Percentiles rank a stretch among this genome's conserved stretches.
phyloP scores from a whole-genome alignment of 2,113 vertebrate species.

The Sinocyclocheilus rhinocerous region DNA sequence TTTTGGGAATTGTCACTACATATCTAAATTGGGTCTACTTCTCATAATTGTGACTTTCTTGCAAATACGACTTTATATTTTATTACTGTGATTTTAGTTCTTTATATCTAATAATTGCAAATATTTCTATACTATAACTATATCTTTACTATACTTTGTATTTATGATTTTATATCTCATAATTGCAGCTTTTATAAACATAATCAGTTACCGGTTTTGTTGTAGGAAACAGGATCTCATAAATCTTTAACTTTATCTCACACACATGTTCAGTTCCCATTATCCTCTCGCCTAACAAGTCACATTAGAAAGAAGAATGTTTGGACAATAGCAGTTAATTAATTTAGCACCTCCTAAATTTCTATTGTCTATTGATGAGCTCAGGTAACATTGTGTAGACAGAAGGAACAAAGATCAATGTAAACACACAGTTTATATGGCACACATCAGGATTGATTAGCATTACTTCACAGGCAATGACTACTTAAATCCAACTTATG shows the following conservation, averaged over 20 bases:
- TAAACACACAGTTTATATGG: constrained; percentile 40
- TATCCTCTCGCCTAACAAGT: neutral
- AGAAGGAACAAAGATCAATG: constrained; percentile 36
- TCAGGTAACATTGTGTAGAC: constrained; percentile 40
- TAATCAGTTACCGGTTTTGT: neutral
- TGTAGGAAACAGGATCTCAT: neutral
- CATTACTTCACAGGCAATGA: neutral
- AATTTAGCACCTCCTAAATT: neutral
- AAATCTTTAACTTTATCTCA: neutral
- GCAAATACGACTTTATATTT: too few relatives aligned
- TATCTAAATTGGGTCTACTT: neutral
- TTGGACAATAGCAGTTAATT: neutral
- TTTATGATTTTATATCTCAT: neutral
- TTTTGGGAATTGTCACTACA: neutral
- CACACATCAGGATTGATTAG: neutral
- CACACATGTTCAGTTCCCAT: neutral
- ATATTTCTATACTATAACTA: too few relatives aligned
- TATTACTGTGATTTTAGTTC: too few relatives aligned
- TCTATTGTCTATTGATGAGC: constrained; percentile 17
- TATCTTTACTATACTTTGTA: too few relatives aligned
- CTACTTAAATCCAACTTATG: neutral
- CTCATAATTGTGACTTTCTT: neutral
- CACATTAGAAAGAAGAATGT: constrained; percentile 4
- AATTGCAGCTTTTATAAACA: neutral
- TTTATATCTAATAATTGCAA: neutral